A percentile compares a stretch with the other conserved stretches of the same genome.
Evolutionary conservation across 2,797 vertebrate species (phyloP).

Genomic region (Craterocephalus amniculus): DNA sequence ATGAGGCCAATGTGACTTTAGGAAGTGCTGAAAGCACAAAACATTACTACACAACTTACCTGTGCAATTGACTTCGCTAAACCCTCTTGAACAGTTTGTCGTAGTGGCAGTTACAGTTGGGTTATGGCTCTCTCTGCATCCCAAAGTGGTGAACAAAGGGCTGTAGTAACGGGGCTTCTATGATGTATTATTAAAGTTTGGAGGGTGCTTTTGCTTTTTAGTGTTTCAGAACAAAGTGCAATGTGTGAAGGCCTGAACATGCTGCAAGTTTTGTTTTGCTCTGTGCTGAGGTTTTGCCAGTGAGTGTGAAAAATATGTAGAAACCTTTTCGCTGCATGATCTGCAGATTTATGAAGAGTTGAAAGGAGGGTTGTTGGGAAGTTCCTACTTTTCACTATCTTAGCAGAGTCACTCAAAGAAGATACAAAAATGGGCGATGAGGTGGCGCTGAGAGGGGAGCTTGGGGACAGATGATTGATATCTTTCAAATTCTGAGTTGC

Average conservation of each 20-base stretch:
- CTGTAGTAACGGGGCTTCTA: neutral
- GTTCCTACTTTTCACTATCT: too few species aligned
- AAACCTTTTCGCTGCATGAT: too few species aligned
- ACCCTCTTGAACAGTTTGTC: slow-evolving; percentile 13
- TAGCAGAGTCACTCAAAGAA: too few species aligned
- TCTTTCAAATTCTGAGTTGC: too few species aligned
- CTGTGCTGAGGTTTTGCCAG: neutral
- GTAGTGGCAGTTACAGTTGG: neutral
- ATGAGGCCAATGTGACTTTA: slow-evolving; percentile 6
- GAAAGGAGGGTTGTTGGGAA: too few species aligned
- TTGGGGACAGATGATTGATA: too few species aligned
- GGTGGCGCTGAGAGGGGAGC: too few species aligned
- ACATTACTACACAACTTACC: slow-evolving; percentile 19
- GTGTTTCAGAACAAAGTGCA: neutral
- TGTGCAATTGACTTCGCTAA: slow-evolving; percentile 21
- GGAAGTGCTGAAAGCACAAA: slow-evolving; percentile 25
- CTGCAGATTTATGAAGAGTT: too few species aligned
- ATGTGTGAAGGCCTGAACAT: neutral
- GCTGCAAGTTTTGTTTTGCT: too few species aligned
- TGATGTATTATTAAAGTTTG: slow-evolving; percentile 6
- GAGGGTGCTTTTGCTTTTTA: neutral
- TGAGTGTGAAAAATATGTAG: too few species aligned
- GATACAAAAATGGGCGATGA: too few species aligned
- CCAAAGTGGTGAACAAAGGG: neutral
- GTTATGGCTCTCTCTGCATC: neutral